A percentile compares a stretch with the other conserved stretches of the same genome.
phyloP scores from a whole-genome alignment of 2,113 vertebrate genomes.

The Myodes glareolus region DNA sequence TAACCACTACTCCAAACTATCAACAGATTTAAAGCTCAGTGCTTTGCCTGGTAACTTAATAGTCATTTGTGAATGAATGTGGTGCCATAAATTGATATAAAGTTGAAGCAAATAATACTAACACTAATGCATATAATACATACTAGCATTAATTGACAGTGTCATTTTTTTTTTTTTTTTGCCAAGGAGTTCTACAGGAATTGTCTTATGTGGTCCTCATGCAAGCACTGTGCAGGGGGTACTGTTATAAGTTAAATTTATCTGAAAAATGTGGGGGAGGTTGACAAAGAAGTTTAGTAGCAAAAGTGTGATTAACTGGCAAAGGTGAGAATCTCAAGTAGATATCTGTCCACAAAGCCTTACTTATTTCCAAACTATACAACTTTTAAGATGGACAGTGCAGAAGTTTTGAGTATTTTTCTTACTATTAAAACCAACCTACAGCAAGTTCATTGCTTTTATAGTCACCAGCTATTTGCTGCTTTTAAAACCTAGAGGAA shows the following conservation, averaged over 20 bases:
- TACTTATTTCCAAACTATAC: not conserved
- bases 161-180: not conserved
- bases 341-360: not conserved
- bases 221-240: not conserved
- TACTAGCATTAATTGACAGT: not conserved
- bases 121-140: not conserved
- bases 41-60: not conserved
- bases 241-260: not conserved
- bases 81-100: not conserved
- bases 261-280: not conserved
- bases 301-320: not conserved
- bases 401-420: conserved; percentile 23
- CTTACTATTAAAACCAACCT: not conserved
- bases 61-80: not conserved
- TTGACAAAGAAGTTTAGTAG: not conserved
- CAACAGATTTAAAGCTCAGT: conserved; percentile 31
- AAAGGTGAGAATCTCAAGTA: not conserved
- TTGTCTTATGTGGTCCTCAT: not conserved
- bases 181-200: not conserved
- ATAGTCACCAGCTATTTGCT: conserved; percentile 29
- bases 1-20: not conserved
- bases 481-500: not conserved
- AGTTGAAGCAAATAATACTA: conserved; percentile 5
- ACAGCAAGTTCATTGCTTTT: conserved; percentile 5
- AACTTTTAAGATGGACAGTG: not conserved